Evolutionary conservation across 2,113 vertebrate genomes (phyloP).

Genomic region (Hiodon tergisus): DNA sequence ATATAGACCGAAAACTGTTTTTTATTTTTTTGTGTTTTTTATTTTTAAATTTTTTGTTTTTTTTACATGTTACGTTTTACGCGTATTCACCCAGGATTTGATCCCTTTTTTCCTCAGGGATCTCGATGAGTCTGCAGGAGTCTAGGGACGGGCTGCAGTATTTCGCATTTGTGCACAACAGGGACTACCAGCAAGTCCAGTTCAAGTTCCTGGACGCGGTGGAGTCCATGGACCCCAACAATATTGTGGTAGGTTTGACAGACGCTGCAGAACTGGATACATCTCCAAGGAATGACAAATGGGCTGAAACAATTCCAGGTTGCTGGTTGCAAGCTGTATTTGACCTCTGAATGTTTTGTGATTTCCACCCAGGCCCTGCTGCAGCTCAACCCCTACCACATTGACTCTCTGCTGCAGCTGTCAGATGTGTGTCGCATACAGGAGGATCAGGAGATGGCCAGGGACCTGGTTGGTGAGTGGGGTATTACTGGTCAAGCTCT

Average conservation of each 20-base stretch:
- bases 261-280: not conserved
- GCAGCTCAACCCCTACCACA: constrained; percentile 86
- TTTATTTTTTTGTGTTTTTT: not conserved
- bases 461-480: constrained; percentile 83
- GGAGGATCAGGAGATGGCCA: constrained; percentile 96
- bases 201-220: constrained; percentile 90
- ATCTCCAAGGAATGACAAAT: not conserved
- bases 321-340: too few relatives aligned
- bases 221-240: constrained; percentile 96
- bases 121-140: constrained; percentile 82
- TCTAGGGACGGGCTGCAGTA: constrained; percentile 71
- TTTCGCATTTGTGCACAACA: constrained; percentile 86
- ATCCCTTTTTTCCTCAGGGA: constrained; percentile 58
- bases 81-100: not conserved
- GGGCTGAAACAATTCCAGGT: not conserved
- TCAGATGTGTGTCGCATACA: constrained; percentile 92
- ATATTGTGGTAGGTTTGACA: constrained; percentile 77
- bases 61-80: not conserved
- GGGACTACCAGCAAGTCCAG: constrained; percentile 93
- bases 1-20: not conserved
- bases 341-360: not conserved
- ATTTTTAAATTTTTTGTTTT: not conserved
- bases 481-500: not conserved
- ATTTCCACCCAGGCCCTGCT: constrained; percentile 70
- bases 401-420: constrained; percentile 91